Conservation (phyloP, 2,797 vertebrate species). For the Lophius americanus region DNA sequence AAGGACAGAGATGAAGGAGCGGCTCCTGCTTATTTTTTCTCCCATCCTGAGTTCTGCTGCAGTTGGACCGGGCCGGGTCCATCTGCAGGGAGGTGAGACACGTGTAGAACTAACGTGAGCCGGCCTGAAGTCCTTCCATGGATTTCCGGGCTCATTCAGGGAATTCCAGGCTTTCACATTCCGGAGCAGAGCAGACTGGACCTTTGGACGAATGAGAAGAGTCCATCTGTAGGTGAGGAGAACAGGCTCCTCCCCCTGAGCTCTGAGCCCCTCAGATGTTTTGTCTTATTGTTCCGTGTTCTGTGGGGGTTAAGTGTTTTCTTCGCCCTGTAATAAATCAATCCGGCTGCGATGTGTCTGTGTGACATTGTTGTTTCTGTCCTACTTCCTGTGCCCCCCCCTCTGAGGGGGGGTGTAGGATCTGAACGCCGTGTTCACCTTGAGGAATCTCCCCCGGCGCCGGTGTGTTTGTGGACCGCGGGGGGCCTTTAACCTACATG, state of each 20-base stretch:
- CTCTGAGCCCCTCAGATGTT: too few species aligned
- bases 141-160: slow-evolving; percentile 73
- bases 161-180: slow-evolving; percentile 71
- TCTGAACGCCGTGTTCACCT: slow-evolving; percentile 65
- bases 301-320: slow-evolving; percentile 21
- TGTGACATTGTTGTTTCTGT: slow-evolving; percentile 56
- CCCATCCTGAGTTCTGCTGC: too few species aligned
- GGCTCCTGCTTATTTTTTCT: too few species aligned
- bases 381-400: slow-evolving; percentile 48
- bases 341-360: slow-evolving; percentile 32
- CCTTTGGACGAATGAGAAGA: slow-evolving; percentile 40
- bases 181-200: slow-evolving; percentile 63
- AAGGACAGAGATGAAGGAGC: too few species aligned
- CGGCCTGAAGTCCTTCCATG: slow-evolving; percentile 57
- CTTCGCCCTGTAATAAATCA: slow-evolving; percentile 43
- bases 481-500: slow-evolving; percentile 83
- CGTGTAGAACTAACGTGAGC: slow-evolving; percentile 76
- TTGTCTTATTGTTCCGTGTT: too few species aligned
- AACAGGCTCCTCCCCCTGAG: too few species aligned
- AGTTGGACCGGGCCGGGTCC: too few species aligned
- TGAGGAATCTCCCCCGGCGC: slow-evolving; percentile 74
- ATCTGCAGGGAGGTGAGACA: slow-evolving; percentile 60
- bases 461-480: slow-evolving; percentile 69
- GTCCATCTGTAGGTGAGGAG: slow-evolving; percentile 29
- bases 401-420: slow-evolving; percentile 27